phyloP scores from a whole-genome alignment of 2,113 vertebrate species.

The Tangachromis dhanisi region DNA sequence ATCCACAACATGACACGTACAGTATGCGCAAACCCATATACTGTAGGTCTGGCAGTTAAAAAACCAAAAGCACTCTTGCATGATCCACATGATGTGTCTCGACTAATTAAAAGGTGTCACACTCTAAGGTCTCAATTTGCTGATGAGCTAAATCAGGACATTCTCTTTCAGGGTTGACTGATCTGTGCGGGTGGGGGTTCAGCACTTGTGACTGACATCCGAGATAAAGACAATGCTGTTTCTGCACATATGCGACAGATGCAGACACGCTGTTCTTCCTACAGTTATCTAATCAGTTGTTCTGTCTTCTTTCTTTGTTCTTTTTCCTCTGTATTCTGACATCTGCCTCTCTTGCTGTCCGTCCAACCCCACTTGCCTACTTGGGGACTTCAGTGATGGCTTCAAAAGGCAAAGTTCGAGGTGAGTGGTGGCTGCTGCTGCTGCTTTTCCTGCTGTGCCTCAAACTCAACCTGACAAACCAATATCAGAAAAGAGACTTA shows the following conservation, averaged over 20 bases:
- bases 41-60: not conserved
- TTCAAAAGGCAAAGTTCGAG: slow-evolving; percentile 76
- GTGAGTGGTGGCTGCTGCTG: slow-evolving; percentile 63
- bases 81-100: slow-evolving; percentile 23
- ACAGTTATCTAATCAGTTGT: slow-evolving; percentile 58
- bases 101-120: slow-evolving; percentile 50
- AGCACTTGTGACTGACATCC: slow-evolving; percentile 15
- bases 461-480: not conserved
- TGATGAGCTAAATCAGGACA: slow-evolving; percentile 31
- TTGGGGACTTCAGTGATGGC: slow-evolving; percentile 70
- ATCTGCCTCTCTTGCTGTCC: slow-evolving; percentile 44
- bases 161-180: slow-evolving; percentile 25
- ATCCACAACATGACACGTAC: not conserved
- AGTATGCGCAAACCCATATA: not conserved
- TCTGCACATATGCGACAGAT: not conserved
- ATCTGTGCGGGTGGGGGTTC: not conserved
- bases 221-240: slow-evolving; percentile 28
- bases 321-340: slow-evolving; percentile 31
- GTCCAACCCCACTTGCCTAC: slow-evolving; percentile 34
- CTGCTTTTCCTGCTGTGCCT: not conserved
- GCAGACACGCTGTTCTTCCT: slow-evolving; percentile 16
- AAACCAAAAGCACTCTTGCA: not conserved
- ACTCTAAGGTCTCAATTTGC: slow-evolving; percentile 38
- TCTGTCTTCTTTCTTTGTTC: slow-evolving; percentile 58
- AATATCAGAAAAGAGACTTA: not conserved